These are phyloP conservation scores for Graphium colonna DNA, from an alignment of 2,888 invertebrate species.

Conservation along the genomic window DNA sequence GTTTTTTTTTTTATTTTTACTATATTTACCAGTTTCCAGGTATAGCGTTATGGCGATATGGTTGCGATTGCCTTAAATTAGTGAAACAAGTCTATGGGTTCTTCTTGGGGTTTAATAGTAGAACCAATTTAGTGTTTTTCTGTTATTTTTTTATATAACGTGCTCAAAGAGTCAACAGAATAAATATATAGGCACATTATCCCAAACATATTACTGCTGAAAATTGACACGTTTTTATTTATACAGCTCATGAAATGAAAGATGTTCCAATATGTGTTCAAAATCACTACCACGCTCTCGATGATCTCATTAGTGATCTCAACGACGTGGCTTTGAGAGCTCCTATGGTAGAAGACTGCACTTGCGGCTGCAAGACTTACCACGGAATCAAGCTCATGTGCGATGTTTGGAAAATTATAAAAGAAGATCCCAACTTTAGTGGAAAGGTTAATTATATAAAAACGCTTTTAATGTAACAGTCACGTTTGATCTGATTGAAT, in stretches of 20 bases:
- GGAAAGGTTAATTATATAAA: slow-evolving; percentile 39
- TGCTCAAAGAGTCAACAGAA: too few relatives aligned
- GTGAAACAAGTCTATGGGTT: not conserved
- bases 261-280: slow-evolving; percentile 12
- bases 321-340: slow-evolving; percentile 22
- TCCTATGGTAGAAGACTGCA: slow-evolving; percentile 21
- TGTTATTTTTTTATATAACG: too few relatives aligned
- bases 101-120: not conserved
- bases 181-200: too few relatives aligned
- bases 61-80: not conserved
- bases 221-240: not conserved
- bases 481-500: too few relatives aligned
- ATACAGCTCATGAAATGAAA: slow-evolving; percentile 1
- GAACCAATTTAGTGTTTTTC: too few relatives aligned
- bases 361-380: slow-evolving; percentile 28
- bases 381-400: slow-evolving; percentile 57
- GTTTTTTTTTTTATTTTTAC: too few relatives aligned
- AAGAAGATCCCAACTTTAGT: slow-evolving; percentile 55
- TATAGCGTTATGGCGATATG: too few relatives aligned
- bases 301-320: slow-evolving; percentile 51
- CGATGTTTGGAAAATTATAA: slow-evolving; percentile 63
- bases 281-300: slow-evolving; percentile 33
- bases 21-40: too few relatives aligned
- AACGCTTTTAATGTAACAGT: too few relatives aligned
- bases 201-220: too few relatives aligned